phyloP scores from a whole-genome alignment of 2,888 invertebrate species.

The Platycnemis pennipes region DNA sequence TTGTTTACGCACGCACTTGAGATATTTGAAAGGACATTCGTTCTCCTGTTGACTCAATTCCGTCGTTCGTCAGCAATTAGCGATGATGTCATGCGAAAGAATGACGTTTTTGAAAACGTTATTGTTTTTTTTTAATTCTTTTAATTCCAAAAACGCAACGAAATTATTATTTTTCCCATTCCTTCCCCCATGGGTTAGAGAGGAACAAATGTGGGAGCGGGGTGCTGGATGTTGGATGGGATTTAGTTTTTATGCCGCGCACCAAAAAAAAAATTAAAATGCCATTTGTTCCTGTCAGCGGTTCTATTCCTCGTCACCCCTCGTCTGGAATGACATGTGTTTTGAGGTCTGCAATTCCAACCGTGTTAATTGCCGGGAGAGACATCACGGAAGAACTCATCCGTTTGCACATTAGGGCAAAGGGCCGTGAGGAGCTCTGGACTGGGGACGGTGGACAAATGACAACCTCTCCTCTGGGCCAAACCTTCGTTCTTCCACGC shows the following conservation, averaged over 20 bases:
- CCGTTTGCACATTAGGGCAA: background rate
- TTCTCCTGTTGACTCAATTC: background rate
- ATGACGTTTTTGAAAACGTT: background rate
- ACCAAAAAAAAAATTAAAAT: background rate
- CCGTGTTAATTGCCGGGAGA: background rate
- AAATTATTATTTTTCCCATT: background rate
- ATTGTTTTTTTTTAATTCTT: too few species aligned
- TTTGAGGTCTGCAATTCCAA: slow-evolving; percentile 3
- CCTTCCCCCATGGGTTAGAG: background rate
- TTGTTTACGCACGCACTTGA: background rate
- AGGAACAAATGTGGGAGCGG: background rate
- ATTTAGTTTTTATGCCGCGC: slow-evolving; percentile 3
- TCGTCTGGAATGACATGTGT: slow-evolving; percentile 9
- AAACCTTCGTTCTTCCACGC: background rate
- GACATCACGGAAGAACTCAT: background rate
- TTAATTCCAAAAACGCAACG: background rate
- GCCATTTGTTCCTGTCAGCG: slow-evolving; percentile 22
- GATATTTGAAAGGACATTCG: background rate
- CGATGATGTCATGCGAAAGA: background rate
- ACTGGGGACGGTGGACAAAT: background rate
- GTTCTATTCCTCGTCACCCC: background rate
- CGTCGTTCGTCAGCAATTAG: background rate
- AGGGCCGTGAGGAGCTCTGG: background rate
- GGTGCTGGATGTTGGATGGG: background rate
- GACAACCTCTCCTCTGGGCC: background rate